Evolutionary conservation across 1,140 invertebrate species (phyloP).

Genomic region (Lucilia cuprina): DNA sequence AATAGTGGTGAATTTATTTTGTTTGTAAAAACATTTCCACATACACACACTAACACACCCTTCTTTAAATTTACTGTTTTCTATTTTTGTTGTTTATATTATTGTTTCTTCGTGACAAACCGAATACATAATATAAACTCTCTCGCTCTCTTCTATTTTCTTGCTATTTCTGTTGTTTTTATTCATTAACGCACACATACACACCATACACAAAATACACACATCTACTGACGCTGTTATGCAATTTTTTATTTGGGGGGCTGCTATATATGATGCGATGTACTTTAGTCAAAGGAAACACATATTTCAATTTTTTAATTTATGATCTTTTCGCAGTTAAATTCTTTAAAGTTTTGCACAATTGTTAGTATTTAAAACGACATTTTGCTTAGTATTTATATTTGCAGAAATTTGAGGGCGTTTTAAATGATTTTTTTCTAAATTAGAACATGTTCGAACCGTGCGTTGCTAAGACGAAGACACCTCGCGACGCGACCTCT

Average conservation of each 20-base stretch:
- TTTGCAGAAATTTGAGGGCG: slow-evolving; percentile 7
- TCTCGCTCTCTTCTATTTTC: background rate
- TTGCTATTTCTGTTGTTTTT: background rate
- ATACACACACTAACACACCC: background rate
- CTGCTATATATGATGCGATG: background rate
- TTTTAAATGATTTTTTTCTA: background rate
- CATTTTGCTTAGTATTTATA: slow-evolving; percentile 6
- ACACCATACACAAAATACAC: background rate
- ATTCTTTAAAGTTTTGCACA: background rate
- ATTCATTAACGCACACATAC: background rate
- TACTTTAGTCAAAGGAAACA: slow-evolving; percentile 15
- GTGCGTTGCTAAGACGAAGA: slow-evolving; percentile 1
- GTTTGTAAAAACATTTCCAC: background rate
- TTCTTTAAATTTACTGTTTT: background rate
- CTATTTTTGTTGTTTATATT: background rate
- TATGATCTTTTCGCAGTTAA: slow-evolving; percentile 14
- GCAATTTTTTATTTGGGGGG: slow-evolving; percentile 38
- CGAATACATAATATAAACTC: background rate
- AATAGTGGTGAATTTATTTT: slow-evolving; percentile 19
- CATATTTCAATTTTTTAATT: background rate
- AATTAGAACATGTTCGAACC: slow-evolving; percentile 26
- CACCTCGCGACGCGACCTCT: slow-evolving; percentile 21
- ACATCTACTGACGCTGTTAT: slow-evolving; percentile 37
- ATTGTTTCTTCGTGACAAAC: background rate
- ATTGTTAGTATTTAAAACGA: background rate